These are phyloP conservation scores for Sphyrna mokarran DNA, from an alignment of 2,113 vertebrate genomes.

Conservation along the genomic window DNA sequence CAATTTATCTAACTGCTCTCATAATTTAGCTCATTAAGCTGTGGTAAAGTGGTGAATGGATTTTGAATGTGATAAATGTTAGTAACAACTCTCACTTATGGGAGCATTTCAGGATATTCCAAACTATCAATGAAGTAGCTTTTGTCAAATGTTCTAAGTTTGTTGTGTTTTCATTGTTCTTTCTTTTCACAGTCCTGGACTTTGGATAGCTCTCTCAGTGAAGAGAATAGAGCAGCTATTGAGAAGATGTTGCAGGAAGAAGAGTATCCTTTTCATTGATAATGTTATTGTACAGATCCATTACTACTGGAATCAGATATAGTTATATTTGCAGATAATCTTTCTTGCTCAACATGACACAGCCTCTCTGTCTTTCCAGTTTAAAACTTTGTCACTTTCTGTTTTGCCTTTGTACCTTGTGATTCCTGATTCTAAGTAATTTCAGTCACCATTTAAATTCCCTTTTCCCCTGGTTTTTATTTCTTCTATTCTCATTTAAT, in stretches of 20 bases:
- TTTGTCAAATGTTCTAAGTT: not conserved
- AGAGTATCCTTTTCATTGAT: constrained; percentile 78
- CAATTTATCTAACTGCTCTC: not conserved
- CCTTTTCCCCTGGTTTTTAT: not conserved
- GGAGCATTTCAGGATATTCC: not conserved
- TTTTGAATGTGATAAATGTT: not conserved
- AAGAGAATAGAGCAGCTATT: constrained; percentile 83
- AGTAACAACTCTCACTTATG: not conserved
- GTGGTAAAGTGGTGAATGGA: not conserved
- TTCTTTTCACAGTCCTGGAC: constrained; percentile 75
- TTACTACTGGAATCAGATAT: constrained; percentile 38
- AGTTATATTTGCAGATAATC: constrained; percentile 55
- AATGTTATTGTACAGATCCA: constrained; percentile 27
- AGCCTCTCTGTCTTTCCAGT: not conserved
- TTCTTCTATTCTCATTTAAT: not conserved
- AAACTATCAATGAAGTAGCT: not conserved
- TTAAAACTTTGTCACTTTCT: not conserved
- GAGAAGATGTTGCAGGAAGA: constrained; percentile 94
- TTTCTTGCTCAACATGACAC: constrained; percentile 46
- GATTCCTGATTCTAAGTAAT: not conserved
- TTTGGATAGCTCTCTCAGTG: constrained; percentile 84
- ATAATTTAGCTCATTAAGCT: not conserved
- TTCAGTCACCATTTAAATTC: not conserved
- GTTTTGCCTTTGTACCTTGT: not conserved
- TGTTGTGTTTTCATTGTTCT: constrained; percentile 1